A percentile compares a stretch with the other conserved stretches of the same genome.
These are phyloP conservation scores for Hylomyscus alleni DNA, from an alignment of 2,797 vertebrate genomes.

Conservation along the genomic window DNA sequence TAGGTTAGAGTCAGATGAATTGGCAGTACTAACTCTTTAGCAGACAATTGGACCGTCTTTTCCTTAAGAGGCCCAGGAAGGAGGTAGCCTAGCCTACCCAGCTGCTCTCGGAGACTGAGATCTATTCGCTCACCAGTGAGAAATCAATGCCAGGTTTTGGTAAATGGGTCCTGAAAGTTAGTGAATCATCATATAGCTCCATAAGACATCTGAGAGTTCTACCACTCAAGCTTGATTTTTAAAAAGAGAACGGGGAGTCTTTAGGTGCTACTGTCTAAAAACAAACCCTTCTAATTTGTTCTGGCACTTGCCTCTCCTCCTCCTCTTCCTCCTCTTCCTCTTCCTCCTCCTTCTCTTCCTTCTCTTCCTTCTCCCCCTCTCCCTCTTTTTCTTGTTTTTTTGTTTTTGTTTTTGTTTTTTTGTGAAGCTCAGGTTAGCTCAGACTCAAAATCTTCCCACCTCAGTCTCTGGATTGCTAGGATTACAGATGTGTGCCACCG, in stretches of 20 bases:
- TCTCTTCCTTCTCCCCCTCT: neutral
- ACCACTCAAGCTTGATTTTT: neutral
- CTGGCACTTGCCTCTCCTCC: neutral
- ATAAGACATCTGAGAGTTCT: neutral
- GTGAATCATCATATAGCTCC: neutral
- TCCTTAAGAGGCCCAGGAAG: constrained; percentile 28
- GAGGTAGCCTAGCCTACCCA: neutral
- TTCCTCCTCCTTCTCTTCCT: neutral
- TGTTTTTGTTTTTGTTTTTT: neutral
- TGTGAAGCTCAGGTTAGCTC: neutral
- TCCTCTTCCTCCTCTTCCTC: neutral
- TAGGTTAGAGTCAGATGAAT: constrained; percentile 72
- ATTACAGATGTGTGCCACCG: neutral
- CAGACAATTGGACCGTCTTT: constrained; percentile 28
- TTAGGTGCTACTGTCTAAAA: neutral
- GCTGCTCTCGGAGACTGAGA: neutral
- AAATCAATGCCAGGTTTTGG: neutral
- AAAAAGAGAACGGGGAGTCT: neutral
- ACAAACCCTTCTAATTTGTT: neutral
- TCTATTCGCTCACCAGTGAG: constrained; percentile 29
- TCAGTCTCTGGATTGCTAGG: neutral
- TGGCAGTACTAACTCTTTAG: constrained; percentile 41
- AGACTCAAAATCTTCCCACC: neutral
- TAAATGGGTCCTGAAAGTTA: constrained; percentile 25
- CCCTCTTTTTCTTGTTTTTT: neutral